Base-by-base conservation (phyloP, 2,888 invertebrate genomes). In the Harmothoe impar region DNA sequence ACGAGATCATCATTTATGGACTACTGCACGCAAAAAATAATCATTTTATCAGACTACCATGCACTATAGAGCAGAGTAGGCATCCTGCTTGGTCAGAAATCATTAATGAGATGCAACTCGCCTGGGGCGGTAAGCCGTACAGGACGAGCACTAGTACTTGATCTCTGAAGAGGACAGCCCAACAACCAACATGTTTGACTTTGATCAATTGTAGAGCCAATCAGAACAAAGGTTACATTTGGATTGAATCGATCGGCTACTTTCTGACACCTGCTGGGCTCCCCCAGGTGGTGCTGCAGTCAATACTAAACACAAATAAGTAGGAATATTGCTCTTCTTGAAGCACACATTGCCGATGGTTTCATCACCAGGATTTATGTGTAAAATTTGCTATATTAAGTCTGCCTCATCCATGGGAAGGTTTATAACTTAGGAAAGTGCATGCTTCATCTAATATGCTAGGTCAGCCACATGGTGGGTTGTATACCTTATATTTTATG, bases 171-270 rank as follows among this genome's bases (percentile, higher is more conserved):
- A 72, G 72, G 25, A 29, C 72, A n/a, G 31, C 31, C 25, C 15
- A 29, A 72, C 31, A 72, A 72, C 72, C 72, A 72, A 25, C 72
- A 72, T 29, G 31, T 25, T 72, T 72, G 29, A 29, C 31, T 72
- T 25, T 7, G 72, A 72, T 72, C 72, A 72, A 72, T 72, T 15
- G 29, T 15, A 72, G 31, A 29, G 72, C 29, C 31, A 29, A 72
- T 72, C 31, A 72, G 72, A 72, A 72, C 72, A 72, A 72, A 72
- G 72, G 31, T 29, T 72, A 72, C 72, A 29, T 25, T 72, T 0
- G 72, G 29, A 15, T 29, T 7, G 7, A 29, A 72, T 72, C 72
- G 72, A 72, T 72, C 15, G 31, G 72, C 5, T 25, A 29, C 72
- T 72, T 72, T 72, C 29, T 72, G 25, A 72, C 72, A 72, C 72